phyloP scores from a whole-genome alignment of 2,888 invertebrate species.

The Artemia sp. region DNA sequence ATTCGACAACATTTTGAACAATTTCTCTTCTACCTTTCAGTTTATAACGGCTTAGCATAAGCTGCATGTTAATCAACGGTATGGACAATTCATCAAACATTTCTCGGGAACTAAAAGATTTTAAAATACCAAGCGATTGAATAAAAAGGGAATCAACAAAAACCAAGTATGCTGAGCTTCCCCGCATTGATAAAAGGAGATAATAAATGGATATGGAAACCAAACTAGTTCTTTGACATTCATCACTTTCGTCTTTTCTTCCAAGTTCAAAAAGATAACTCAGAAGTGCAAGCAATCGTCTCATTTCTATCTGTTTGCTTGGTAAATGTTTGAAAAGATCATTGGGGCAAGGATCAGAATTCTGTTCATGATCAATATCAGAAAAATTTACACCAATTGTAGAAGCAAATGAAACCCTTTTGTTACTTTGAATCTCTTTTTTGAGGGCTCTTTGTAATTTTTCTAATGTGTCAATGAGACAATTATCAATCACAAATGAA shows the following conservation, averaged over 20 bases:
- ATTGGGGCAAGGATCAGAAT: background rate
- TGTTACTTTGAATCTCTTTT: background rate
- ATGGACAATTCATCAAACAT: background rate
- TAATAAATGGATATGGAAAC: background rate
- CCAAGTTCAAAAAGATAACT: constrained; percentile 1
- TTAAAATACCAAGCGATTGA: background rate
- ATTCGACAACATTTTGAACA: background rate
- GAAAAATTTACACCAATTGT: constrained; percentile 10
- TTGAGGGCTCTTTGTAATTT: background rate
- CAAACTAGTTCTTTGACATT: background rate
- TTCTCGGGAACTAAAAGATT: background rate
- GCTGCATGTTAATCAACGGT: background rate
- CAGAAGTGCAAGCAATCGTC: background rate
- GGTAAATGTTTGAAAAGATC: background rate
- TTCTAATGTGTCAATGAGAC: background rate
- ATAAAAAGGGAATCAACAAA: background rate
- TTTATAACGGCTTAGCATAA: background rate
- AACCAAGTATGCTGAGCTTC: constrained; percentile 1
- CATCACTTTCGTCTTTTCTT: background rate
- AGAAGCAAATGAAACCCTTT: background rate
- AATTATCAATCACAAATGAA: background rate
- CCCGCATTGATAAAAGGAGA: background rate
- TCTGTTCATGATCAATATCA: background rate
- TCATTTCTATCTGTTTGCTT: constrained; percentile 3
- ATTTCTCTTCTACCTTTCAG: constrained; percentile 4